A percentile compares a stretch with the other conserved stretches of the same genome.
phyloP scores from a whole-genome alignment of 1,140 invertebrate genomes.

The Brachionus asplanchnoidis region DNA sequence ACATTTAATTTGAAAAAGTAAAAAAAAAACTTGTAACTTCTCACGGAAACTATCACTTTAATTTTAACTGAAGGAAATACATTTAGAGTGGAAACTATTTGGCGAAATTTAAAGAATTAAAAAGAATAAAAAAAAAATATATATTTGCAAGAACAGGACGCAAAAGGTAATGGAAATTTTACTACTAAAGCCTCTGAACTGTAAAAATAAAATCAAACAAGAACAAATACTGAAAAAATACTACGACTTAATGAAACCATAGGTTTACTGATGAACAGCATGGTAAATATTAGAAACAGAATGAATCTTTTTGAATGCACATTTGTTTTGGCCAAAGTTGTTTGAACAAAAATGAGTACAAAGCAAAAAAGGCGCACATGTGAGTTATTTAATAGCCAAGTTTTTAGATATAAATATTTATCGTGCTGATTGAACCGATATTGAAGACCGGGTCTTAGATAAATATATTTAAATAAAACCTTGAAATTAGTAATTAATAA shows the following conservation, averaged over 20 bases:
- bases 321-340: neutral
- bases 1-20: neutral
- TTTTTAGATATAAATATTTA: slow-evolving; percentile 25
- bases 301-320: slow-evolving; percentile 6
- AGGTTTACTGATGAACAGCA: neutral
- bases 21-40: neutral
- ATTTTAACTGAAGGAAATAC: neutral
- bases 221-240: neutral
- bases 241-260: neutral
- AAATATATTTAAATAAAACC: neutral
- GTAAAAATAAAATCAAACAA: neutral
- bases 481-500: slow-evolving; percentile 22
- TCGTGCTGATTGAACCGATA: neutral
- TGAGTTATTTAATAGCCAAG: slow-evolving; percentile 14
- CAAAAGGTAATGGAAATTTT: neutral
- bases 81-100: neutral
- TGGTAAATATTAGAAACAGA: slow-evolving; percentile 26
- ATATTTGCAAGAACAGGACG: neutral
- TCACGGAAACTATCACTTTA: neutral
- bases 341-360: neutral
- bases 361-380: slow-evolving; percentile 23
- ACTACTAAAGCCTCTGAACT: neutral
- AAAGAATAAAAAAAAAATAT: neutral
- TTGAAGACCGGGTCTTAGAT: neutral
- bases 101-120: neutral